Evolutionary conservation across 2,797 vertebrate genomes (phyloP).

Genomic region (Gobionotothen gibberifrons): DNA sequence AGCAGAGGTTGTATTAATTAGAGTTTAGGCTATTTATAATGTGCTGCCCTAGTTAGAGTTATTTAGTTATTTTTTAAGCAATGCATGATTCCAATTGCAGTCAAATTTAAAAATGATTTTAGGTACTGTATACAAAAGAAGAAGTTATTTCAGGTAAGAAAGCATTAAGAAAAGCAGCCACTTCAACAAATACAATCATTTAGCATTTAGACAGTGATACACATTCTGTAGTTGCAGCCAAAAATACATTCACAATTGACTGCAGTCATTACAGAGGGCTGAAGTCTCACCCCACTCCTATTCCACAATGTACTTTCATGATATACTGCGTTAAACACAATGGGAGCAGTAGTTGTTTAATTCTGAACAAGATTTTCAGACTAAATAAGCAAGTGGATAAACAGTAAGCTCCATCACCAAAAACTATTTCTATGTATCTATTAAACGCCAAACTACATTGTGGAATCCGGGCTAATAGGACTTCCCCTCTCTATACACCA

Average conservation of each 20-base stretch:
- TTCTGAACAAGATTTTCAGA: constrained; percentile 1
- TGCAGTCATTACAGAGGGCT: constrained; percentile 29
- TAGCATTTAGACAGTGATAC: constrained; percentile 46
- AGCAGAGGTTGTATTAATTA: constrained; percentile 83
- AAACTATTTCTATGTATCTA: neutral
- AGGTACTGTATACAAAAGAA: constrained; percentile 59
- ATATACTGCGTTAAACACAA: neutral
- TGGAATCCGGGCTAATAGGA: constrained; percentile 30
- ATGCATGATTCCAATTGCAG: constrained; percentile 64
- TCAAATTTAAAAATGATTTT: constrained; percentile 56
- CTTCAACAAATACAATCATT: constrained; percentile 55
- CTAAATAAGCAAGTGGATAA: constrained; percentile 2
- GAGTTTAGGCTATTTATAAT: constrained; percentile 88
- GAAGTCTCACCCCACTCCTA: constrained; percentile 35
- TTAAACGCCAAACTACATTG: constrained; percentile 10
- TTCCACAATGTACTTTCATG: constrained; percentile 24
- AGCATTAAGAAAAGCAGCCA: constrained; percentile 46
- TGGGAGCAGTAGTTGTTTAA: constrained; percentile 2
- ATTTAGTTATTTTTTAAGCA: constrained; percentile 74
- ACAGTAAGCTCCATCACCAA: constrained; percentile 1
- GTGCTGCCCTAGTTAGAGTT: constrained; percentile 83
- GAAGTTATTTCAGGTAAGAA: constrained; percentile 61
- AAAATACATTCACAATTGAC: constrained; percentile 21
- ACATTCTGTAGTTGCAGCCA: constrained; percentile 35
- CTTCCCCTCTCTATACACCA: constrained; percentile 56